Conservation (phyloP, 2,888 invertebrate genomes). For the Tholera decimalis region DNA sequence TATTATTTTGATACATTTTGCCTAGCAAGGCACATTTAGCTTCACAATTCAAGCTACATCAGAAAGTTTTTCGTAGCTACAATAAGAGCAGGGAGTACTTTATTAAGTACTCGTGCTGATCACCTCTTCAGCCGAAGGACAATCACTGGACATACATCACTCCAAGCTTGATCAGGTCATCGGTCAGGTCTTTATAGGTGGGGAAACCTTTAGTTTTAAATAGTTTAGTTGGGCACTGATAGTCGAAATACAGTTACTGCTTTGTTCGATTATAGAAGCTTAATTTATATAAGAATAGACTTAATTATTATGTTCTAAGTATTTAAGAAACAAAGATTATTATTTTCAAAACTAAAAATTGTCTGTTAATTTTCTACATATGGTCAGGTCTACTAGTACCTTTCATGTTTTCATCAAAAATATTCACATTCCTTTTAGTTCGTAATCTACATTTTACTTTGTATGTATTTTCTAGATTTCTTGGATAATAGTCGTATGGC, state of each 20-base stretch:
- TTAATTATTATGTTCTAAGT: too few relatives aligned
- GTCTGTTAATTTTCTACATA: too few relatives aligned
- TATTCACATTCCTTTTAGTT: slow-evolving; percentile 70
- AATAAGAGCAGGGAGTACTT: background rate
- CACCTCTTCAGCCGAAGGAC: background rate
- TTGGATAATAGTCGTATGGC: slow-evolving; percentile 78
- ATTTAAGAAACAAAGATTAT: too few relatives aligned
- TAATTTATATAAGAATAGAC: too few relatives aligned
- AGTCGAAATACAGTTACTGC: too few relatives aligned
- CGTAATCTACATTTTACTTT: slow-evolving; percentile 74
- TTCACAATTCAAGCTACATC: background rate
- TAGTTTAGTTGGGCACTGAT: too few relatives aligned
- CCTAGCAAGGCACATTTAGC: background rate
- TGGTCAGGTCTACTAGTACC: slow-evolving; percentile 66
- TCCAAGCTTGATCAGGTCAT: background rate
- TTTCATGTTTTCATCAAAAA: slow-evolving; percentile 88
- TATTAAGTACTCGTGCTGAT: background rate
- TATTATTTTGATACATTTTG: background rate
- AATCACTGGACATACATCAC: background rate
- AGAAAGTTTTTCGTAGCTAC: background rate
- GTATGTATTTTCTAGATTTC: slow-evolving; percentile 75
- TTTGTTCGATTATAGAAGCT: too few relatives aligned
- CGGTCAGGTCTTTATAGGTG: too few relatives aligned
- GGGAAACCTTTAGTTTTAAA: too few relatives aligned
- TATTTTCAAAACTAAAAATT: too few relatives aligned